Conservation (phyloP, 2,797 vertebrate species). For the Protosalanx chinensis region DNA sequence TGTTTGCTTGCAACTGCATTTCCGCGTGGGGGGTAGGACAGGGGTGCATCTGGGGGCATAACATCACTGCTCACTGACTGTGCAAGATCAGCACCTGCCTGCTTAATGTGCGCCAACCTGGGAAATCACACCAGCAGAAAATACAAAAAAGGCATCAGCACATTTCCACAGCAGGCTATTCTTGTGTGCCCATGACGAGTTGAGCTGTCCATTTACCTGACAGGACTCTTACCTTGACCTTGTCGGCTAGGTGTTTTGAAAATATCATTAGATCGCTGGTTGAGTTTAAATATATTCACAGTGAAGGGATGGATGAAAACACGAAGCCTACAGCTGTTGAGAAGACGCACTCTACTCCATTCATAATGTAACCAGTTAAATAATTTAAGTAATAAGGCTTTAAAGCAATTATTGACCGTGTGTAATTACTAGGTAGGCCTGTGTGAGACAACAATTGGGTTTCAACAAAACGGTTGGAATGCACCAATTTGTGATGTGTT, state of each 20-base stretch:
- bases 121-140: background rate
- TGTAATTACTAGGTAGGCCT: too few species aligned
- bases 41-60: too few species aligned
- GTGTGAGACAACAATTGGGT: too few species aligned
- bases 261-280: background rate
- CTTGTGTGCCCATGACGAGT: background rate
- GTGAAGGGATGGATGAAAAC: background rate
- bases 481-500: too few species aligned
- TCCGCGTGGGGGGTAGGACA: too few species aligned
- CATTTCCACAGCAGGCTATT: background rate
- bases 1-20: too few species aligned
- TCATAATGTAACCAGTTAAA: background rate
- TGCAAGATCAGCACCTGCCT: slow-evolving; percentile 18
- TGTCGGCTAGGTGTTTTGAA: background rate
- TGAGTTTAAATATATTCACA: background rate
- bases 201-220: background rate
- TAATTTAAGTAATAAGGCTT: background rate
- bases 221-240: background rate
- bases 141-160: slow-evolving; percentile 1
- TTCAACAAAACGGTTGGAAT: too few species aligned
- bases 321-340: background rate
- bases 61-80: too few species aligned
- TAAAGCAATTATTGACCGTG: too few species aligned
- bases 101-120: background rate
- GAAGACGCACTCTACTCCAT: background rate